Evolutionary conservation across 2,113 vertebrate species (phyloP), one percentile per base, ranked within the genome.

Genomic region (Pseudopodoces humilis): DNA sequence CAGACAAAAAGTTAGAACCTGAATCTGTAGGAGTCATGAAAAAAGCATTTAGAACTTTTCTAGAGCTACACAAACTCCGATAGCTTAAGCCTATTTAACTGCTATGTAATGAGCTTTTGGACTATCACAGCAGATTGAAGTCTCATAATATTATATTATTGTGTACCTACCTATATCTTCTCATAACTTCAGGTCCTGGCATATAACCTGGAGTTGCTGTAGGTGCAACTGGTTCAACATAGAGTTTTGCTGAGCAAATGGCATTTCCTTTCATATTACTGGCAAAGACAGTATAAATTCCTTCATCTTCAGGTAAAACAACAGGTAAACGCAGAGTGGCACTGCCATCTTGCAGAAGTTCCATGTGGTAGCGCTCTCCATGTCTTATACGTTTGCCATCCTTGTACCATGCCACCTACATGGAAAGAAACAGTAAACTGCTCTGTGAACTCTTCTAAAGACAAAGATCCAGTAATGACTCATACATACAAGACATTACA

Each of bases 401-500:
- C 98, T 99, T 99, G 97, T 98, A 99, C 99, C 99, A 99, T 6
- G 97, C 98, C 96, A 99, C 98, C 99, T 99, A 80, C 25, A 81
- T 56, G 91, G 55, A 86, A 90, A 68, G 77, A 55, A 88, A 94
- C 3, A 89, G 37, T 17, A 28, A 21, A 74, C 91, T 81, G 39
- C 8, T 49, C 3, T 41, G 53, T 78, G 50, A 96, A 24, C 30
- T 47, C 11, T 16, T 20, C 83, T 80, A 31, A 94, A 78, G 70
- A 69, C 55, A 75, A 68, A 49, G 27, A 72, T 46, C 23, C 35
- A 43, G 21, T 44, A 63, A 39, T 10, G 6, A 64, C 9, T n/a
- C 4, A 22, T 5, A 23, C 33, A 56, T 20, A 33, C 17, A 63
- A 71, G 28, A 33, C n/a, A 28, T 10, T 44, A 43, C 16, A 43